Evolutionary conservation across 2,888 invertebrate genomes (phyloP).

Genomic region (Coelinius sp.): DNA sequence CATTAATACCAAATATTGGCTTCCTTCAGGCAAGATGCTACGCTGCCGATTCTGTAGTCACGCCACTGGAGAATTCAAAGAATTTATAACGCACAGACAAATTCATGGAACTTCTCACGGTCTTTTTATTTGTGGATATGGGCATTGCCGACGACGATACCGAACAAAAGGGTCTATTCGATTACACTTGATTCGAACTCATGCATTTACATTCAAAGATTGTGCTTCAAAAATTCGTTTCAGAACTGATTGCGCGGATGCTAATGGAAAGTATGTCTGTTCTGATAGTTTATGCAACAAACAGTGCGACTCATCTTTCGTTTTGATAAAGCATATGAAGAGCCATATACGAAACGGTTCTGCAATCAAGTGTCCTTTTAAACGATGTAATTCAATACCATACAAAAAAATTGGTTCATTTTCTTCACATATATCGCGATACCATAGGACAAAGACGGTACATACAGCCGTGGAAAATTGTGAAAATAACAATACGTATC

Average conservation of each 20-base stretch:
- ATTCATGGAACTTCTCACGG: neutral
- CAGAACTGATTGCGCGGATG: neutral
- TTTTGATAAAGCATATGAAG: neutral
- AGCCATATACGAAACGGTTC: neutral
- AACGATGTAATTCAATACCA: neutral
- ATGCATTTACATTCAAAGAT: neutral
- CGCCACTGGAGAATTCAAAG: neutral
- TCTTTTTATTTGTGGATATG: neutral
- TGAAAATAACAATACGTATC: neutral
- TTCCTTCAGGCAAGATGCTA: constrained; percentile 1
- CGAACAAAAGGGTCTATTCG: neutral
- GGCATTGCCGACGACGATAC: neutral
- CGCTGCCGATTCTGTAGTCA: neutral
- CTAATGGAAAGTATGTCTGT: neutral
- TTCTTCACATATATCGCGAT: neutral
- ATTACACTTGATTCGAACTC: neutral
- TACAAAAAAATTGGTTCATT: neutral
- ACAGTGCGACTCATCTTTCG: neutral
- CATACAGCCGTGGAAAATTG: neutral
- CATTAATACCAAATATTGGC: neutral
- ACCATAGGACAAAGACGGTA: neutral
- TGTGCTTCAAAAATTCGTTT: neutral
- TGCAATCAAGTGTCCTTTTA: neutral
- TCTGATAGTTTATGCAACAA: neutral
- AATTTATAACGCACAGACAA: neutral